Conservation (phyloP, 1,140 invertebrate genomes). For the Solenopsis fugax region DNA sequence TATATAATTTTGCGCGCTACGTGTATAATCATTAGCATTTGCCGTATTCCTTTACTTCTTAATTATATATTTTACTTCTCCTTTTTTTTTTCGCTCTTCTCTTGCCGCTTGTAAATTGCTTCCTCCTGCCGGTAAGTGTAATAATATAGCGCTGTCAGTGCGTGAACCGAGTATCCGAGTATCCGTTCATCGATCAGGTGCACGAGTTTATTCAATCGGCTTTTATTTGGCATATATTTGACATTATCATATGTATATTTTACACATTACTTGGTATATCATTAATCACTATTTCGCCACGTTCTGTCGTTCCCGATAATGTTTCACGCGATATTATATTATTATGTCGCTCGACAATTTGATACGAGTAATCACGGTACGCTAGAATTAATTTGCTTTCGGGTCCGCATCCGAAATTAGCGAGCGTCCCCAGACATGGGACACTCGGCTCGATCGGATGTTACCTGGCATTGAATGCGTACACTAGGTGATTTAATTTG, state of each 20-base stretch:
- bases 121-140: conserved; percentile 21
- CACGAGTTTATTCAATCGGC: neutral
- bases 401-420: conserved; percentile 3
- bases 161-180: too few relatives aligned
- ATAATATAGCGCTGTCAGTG: neutral
- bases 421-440: neutral
- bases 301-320: neutral
- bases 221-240: conserved; percentile 24
- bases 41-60: neutral
- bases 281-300: neutral
- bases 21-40: neutral
- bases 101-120: conserved; percentile 28
- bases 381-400: conserved; percentile 9
- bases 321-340: neutral
- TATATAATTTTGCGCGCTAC: conserved; percentile 10
- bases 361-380: neutral
- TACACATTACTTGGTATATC: too few relatives aligned
- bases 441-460: neutral
- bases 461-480: neutral
- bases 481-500: neutral
- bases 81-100: neutral
- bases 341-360: neutral
- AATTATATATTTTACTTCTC: conserved; percentile 4
- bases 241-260: neutral
- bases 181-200: neutral